Base-by-base conservation (phyloP, 2,113 vertebrate species). In the Chaetura pelagica region DNA sequence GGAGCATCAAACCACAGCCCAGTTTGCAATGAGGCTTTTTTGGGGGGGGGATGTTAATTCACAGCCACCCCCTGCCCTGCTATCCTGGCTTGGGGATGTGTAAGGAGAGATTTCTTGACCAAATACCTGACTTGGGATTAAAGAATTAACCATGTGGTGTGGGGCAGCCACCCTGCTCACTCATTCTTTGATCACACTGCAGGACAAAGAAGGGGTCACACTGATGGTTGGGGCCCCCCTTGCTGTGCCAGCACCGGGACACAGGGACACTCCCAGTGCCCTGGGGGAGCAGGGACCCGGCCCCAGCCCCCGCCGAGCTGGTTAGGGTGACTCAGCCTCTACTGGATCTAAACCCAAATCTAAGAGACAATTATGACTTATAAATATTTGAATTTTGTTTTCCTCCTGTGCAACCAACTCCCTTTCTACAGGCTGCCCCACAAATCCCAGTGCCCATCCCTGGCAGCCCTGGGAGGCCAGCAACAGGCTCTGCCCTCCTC, bases 341-440 rank as follows among this genome's bases (percentile, higher is more conserved):
- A 6, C 90, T 59, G 88, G 61, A 86, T 95, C 30, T 93, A 78
- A 76, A 81, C 86, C 80, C 83, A 49, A 84, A 81, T 61, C 89
- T 87, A 87, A 91, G 88, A 87, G 84, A 86, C 90, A 94, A 95
- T 96, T 94, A 95, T 72, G 89, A 93, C 92, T 93, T 94, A 89
- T 81, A 93, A 94, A 90, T 93, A 94, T 93, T 92, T 90, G 88
- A 86, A 68, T 90, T 95, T 88, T 96, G 85, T 96, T 96, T 97
- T 93, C 88, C 90, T 93, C 90, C 94, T 79, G 80, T 80, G 93
- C 95, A 94, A 77, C 62, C 90, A 9, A 6, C 75, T 63, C 46
- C 63, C 54, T 72, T 90, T 71, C 90, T 40, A 27, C 24, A 12
- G 76, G 52, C 93, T 84, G 79, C 19, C 55, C 79, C 29, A 11